Evolutionary conservation across 92 coral and sea anemone species (phyloP).

Genomic region (Porites divaricata): DNA sequence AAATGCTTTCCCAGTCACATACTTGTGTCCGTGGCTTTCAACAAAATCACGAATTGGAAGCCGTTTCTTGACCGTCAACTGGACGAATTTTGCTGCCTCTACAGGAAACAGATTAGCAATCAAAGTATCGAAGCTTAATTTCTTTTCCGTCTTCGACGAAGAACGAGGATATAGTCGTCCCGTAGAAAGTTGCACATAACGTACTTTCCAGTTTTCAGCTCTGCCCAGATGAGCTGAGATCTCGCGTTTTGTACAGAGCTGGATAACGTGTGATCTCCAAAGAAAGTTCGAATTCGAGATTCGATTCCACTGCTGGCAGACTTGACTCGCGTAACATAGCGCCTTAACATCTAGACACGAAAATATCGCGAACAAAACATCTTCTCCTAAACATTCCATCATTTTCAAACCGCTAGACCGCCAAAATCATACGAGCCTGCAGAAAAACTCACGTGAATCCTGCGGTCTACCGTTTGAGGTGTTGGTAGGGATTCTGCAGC

Average conservation of each 20-base stretch:
- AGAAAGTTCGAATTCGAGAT: conserved; percentile 56
- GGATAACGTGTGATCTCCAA: conserved; percentile 65
- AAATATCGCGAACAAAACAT: conserved; percentile 73
- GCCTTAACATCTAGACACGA: conserved; percentile 59
- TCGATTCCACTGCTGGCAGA: conserved; percentile 67
- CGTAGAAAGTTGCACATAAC: conserved; percentile 59
- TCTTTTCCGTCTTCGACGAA: conserved; percentile 28
- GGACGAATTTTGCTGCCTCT: conserved; percentile 31
- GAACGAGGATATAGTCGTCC: conserved; percentile 67
- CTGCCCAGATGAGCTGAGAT: conserved; percentile 71
- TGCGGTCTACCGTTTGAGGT: conserved; percentile 37
- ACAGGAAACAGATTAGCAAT: conserved; percentile 43
- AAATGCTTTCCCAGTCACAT: conserved; percentile 67
- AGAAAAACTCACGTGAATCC: conserved; percentile 14
- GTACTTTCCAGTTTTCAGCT: conserved; percentile 66
- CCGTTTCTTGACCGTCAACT: conserved; percentile 42
- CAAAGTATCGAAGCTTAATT: conserved; percentile 52
- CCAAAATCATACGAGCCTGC: conserved; percentile 44
- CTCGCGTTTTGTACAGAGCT: conserved; percentile 58
- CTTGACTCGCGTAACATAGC: conserved; percentile 58
- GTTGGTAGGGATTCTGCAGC: conserved; percentile 19
- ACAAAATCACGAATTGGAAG: conserved; percentile 67
- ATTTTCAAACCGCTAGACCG: conserved; percentile 12
- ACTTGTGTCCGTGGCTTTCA: conserved; percentile 42
- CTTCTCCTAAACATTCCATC: conserved; percentile 59